A percentile compares a stretch with the other conserved stretches of the same genome.
These are phyloP conservation scores for Drosophila hydei DNA, from an alignment of 1,140 invertebrate species.

Conservation along the genomic window DNA sequence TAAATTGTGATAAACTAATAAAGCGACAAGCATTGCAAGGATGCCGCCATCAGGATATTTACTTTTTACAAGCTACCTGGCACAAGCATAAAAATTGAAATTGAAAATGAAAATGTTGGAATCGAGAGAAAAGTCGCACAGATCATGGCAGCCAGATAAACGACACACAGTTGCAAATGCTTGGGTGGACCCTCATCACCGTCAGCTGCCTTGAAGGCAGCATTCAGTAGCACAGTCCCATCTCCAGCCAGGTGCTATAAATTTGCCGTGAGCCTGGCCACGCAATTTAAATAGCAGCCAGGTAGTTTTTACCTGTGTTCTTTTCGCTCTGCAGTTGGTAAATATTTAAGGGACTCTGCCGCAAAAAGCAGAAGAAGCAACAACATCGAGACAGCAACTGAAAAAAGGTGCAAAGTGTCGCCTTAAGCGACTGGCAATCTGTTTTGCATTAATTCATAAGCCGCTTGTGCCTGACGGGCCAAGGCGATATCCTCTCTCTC, in stretches of 20 bases:
- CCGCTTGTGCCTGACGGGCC: conserved; percentile 63
- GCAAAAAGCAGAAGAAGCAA: conserved; percentile 14
- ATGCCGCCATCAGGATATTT: conserved; percentile 65
- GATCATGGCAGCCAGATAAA: conserved; percentile 61
- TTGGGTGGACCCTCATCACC: conserved; percentile 63
- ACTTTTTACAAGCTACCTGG: conserved; percentile 68
- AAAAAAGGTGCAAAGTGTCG: conserved; percentile 78
- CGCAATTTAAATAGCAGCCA: conserved; percentile 63
- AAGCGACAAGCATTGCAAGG: conserved; percentile 70
- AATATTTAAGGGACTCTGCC: conserved; percentile 66
- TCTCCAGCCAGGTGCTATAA: conserved; percentile 61
- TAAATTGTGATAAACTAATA: conserved; percentile 78
- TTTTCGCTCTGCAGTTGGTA: conserved; percentile 51
- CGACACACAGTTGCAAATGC: conserved; percentile 9
- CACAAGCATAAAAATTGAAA: conserved; percentile 74
- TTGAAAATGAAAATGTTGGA: conserved; percentile 67
- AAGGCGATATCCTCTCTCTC: conserved; percentile 15
- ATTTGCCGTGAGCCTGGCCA: conserved; percentile 47
- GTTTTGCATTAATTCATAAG: conserved; percentile 82
- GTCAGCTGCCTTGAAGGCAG: conserved; percentile 43
- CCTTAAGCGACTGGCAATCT: conserved; percentile 72
- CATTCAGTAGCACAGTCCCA: conserved; percentile 2
- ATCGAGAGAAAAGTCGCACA: conserved; percentile 54
- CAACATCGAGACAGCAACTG: conserved; percentile 16
- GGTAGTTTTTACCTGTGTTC: conserved; percentile 54